Evolutionary conservation across 2,797 vertebrate genomes (phyloP).

Genomic region (Coluber constrictor): DNA sequence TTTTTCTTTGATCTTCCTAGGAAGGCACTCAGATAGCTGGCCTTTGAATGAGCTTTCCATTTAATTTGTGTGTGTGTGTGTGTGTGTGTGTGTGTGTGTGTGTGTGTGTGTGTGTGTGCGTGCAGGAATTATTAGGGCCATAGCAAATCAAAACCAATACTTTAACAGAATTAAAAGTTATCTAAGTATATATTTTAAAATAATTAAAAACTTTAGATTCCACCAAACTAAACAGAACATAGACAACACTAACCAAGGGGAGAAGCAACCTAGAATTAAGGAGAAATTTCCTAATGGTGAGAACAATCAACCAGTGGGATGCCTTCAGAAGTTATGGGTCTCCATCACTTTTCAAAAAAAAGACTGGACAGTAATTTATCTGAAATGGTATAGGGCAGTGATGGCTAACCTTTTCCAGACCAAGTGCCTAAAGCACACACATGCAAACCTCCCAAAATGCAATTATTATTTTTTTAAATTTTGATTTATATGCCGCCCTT

Average conservation of each 20-base stretch:
- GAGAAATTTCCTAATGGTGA: neutral
- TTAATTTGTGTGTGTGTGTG: too few species aligned
- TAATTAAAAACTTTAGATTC: constrained; percentile 28
- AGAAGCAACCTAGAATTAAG: neutral
- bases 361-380: neutral
- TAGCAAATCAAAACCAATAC: constrained; percentile 3
- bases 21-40: constrained; percentile 13
- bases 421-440: too few species aligned
- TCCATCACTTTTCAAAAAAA: neutral
- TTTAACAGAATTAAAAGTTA: constrained; percentile 14
- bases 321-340: neutral
- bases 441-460: too few species aligned
- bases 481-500: too few species aligned
- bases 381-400: neutral
- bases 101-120: neutral
- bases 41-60: constrained; percentile 9
- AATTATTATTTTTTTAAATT: too few species aligned
- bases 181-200: constrained; percentile 10
- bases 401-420: too few species aligned
- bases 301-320: neutral
- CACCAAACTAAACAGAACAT: neutral
- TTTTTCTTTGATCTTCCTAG: constrained; percentile 30
- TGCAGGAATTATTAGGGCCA: constrained; percentile 14
- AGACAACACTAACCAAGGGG: neutral
- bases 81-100: neutral